phyloP scores from a whole-genome alignment of 2,797 vertebrate species.

The Meriones psammophilus region DNA sequence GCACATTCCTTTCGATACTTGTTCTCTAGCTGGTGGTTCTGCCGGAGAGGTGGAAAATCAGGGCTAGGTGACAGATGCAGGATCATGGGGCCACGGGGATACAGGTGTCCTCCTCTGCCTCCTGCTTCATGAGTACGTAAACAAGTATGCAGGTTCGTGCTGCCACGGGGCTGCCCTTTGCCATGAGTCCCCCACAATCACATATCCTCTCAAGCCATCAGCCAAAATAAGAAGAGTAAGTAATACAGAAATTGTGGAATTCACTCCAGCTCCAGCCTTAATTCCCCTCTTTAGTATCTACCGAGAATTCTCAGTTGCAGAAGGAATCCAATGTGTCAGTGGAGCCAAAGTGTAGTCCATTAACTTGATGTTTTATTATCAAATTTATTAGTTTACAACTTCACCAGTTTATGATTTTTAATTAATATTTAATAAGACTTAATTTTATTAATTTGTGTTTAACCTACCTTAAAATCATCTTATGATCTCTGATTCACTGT shows the following conservation, averaged over 20 bases:
- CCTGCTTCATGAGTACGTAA: not conserved
- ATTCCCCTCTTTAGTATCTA: not conserved
- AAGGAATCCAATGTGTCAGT: not conserved
- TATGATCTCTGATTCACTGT: not conserved
- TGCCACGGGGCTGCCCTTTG: not conserved
- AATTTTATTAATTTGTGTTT: conserved; percentile 50
- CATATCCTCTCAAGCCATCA: not conserved
- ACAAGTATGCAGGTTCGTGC: not conserved
- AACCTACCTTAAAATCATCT: conserved; percentile 31
- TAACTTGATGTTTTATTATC: conserved; percentile 35
- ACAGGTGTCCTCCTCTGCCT: not conserved
- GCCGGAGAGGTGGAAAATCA: not conserved
- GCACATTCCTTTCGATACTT: not conserved
- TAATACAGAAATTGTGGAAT: not conserved
- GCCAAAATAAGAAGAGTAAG: not conserved
- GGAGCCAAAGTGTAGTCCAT: not conserved
- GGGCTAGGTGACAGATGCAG: not conserved
- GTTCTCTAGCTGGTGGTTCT: not conserved
- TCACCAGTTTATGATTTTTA: conserved; percentile 7
- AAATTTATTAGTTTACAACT: conserved; percentile 47
- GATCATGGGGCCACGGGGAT: not conserved
- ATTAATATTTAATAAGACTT: conserved; percentile 47
- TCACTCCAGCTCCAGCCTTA: not conserved
- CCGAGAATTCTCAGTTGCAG: not conserved
- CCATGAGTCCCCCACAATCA: not conserved